phyloP scores from a whole-genome alignment of 2,113 vertebrate genomes.

The Rallus limicola region DNA sequence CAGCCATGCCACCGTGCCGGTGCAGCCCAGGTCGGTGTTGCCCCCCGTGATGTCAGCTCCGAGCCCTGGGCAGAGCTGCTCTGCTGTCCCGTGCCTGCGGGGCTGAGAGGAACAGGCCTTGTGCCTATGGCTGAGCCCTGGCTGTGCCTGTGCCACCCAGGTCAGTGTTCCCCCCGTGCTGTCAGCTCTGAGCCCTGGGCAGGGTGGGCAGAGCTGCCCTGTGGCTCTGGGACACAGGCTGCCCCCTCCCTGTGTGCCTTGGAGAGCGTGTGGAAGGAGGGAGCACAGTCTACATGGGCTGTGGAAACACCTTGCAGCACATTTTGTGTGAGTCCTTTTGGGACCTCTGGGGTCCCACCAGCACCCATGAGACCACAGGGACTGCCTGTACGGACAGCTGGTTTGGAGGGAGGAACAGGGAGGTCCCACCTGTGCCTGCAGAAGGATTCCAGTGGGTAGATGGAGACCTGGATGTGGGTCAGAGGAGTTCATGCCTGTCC shows the following conservation, averaged over 20 bases:
- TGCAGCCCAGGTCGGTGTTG: too few relatives aligned
- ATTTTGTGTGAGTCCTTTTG: not conserved
- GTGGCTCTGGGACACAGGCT: too few relatives aligned
- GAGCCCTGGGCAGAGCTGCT: too few relatives aligned
- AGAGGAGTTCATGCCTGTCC: not conserved
- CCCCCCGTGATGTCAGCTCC: too few relatives aligned
- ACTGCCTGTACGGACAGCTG: not conserved
- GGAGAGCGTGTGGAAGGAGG: not conserved
- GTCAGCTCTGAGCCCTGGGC: too few relatives aligned
- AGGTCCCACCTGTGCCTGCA: not conserved
- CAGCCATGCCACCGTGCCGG: too few relatives aligned
- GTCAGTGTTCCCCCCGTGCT: too few relatives aligned
- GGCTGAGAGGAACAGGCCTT: too few relatives aligned
- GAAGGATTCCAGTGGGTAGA: not conserved
- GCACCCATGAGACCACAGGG: not conserved
- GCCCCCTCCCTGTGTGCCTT: not conserved
- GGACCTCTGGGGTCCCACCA: not conserved
- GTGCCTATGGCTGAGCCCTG: too few relatives aligned
- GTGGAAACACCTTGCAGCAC: rapidly evolving
- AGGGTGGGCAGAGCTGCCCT: too few relatives aligned
- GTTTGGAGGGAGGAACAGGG: not conserved
- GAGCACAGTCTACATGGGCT: rapidly evolving
- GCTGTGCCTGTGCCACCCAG: too few relatives aligned
- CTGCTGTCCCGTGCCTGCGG: too few relatives aligned
- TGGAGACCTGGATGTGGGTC: not conserved